phyloP scores from a whole-genome alignment of 2,113 vertebrate genomes.

The Pseudonaja textilis region DNA sequence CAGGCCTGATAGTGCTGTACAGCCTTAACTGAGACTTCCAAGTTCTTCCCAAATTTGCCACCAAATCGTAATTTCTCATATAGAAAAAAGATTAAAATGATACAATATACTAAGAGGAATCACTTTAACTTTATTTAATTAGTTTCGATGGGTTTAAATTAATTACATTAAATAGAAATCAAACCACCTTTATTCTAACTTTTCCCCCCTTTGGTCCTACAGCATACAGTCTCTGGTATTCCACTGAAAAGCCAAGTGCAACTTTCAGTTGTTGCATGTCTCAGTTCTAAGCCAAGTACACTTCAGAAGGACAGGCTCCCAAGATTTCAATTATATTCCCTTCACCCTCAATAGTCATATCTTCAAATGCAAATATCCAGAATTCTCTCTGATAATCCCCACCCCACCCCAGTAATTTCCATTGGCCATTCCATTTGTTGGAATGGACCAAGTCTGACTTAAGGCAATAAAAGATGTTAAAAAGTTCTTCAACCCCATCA shows the following conservation, averaged over 20 bases:
- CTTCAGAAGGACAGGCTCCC: not conserved
- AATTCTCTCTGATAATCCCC: slow-evolving; percentile 35
- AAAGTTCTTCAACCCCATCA: not conserved
- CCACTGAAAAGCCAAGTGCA: not conserved
- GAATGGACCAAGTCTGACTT: slow-evolving; percentile 34
- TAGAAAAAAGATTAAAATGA: not conserved
- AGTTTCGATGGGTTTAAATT: not conserved
- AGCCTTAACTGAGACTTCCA: not conserved
- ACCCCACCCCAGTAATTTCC: slow-evolving; percentile 12
- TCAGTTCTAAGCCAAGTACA: fast-evolving
- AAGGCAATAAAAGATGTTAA: slow-evolving; percentile 6
- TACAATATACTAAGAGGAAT: not conserved
- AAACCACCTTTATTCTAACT: not conserved
- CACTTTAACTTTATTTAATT: not conserved
- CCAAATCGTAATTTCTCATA: not conserved
- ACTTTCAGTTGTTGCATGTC: not conserved
- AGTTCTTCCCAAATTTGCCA: not conserved
- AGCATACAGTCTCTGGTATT: not conserved
- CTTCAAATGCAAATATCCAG: not conserved
- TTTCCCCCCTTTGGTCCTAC: not conserved
- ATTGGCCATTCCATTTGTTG: slow-evolving; percentile 11
- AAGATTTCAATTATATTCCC: slow-evolving; percentile 20
- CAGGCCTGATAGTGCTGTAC: not conserved
- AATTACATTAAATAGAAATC: not conserved
- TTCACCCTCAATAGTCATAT: slow-evolving; percentile 4